Conservation (phyloP, 2,113 vertebrate species). For the Felis catus region DNA sequence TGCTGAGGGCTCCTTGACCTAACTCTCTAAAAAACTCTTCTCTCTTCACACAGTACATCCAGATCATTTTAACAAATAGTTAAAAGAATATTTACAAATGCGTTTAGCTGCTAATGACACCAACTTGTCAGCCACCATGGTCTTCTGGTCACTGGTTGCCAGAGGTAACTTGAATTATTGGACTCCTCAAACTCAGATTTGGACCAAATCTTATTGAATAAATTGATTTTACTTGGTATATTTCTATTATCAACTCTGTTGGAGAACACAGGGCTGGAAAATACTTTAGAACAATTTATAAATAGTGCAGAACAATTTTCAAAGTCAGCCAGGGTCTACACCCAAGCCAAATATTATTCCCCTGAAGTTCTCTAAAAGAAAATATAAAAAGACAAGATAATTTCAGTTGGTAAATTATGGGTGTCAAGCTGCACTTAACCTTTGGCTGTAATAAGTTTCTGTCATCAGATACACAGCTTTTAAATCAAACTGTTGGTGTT, state of each 20-base stretch:
- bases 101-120: background rate
- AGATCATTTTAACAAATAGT: conserved; percentile 3
- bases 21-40: background rate
- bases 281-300: conserved; percentile 46
- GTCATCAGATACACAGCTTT: conserved; percentile 50
- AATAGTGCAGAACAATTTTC: conserved; percentile 46
- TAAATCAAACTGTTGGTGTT: conserved; percentile 52
- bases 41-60: background rate
- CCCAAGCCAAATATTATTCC: conserved; percentile 42
- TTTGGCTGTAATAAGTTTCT: conserved; percentile 62
- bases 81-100: conserved; percentile 35
- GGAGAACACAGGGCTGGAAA: conserved; percentile 43
- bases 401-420: conserved; percentile 69
- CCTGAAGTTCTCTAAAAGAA: conserved; percentile 53
- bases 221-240: conserved; percentile 51
- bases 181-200: conserved; percentile 16
- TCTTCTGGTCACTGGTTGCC: background rate
- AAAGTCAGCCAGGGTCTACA: background rate
- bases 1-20: background rate
- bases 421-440: conserved; percentile 53
- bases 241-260: conserved; percentile 24
- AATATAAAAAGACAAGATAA: conserved; percentile 72
- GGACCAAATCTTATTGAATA: background rate
- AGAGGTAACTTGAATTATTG: background rate
- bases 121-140: background rate